Percentiles rank a stretch among this genome's conserved stretches.
These are phyloP conservation scores for Crypturellus undulatus DNA, from an alignment of 2,113 vertebrate genomes.

Conservation along the genomic window DNA sequence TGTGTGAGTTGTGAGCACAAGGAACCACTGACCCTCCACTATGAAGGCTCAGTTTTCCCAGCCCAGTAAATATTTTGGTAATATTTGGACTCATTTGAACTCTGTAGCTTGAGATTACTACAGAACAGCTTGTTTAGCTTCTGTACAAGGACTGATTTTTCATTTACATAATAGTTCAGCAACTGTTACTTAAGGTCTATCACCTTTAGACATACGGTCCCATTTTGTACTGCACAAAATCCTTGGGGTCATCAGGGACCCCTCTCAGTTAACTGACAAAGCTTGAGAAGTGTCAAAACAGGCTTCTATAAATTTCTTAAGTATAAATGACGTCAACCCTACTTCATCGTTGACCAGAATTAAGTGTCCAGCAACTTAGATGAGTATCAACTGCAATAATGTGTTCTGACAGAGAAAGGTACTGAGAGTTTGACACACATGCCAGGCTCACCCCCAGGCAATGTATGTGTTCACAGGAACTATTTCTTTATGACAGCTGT, in stretches of 20 bases:
- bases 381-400: neutral
- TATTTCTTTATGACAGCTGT: neutral
- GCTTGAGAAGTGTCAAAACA: neutral
- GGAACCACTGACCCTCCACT: neutral
- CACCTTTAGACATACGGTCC: neutral
- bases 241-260: neutral
- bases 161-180: neutral
- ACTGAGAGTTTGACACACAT: neutral
- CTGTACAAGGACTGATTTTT: neutral
- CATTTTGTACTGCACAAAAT: fast-evolving
- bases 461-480: neutral
- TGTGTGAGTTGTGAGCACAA: neutral
- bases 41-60: neutral
- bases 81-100: neutral
- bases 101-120: neutral
- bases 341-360: neutral
- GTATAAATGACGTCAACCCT: neutral
- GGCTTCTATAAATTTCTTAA: neutral
- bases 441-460: neutral
- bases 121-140: neutral
- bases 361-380: neutral
- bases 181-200: neutral
- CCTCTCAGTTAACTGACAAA: neutral
- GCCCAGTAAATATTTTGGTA: neutral
- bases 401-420: neutral